phyloP scores from a whole-genome alignment of 2,888 invertebrate species.

The Mimumesa dahlbomi region DNA sequence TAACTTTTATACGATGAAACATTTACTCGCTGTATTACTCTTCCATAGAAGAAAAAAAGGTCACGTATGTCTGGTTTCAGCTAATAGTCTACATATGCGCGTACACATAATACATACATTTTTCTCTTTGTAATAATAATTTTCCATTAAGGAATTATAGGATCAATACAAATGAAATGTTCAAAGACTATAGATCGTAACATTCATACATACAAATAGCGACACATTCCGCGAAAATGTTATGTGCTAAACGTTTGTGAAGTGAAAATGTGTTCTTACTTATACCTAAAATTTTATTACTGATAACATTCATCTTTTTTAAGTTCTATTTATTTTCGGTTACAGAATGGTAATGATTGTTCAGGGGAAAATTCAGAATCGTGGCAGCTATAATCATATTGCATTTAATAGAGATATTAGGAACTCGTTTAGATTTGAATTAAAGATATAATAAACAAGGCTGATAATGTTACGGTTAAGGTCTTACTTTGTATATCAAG shows the following conservation, averaged over 20 bases:
- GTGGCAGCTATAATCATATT: conserved; percentile 32
- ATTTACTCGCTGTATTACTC: conserved; percentile 25
- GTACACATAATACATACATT: conserved; percentile 26
- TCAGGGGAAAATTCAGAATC: not conserved
- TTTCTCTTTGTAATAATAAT: conserved; percentile 22
- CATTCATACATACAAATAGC: conserved; percentile 23
- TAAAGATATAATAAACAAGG: not conserved
- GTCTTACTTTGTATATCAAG: not conserved
- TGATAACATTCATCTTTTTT: not conserved
- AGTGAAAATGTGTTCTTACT: not conserved
- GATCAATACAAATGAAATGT: conserved; percentile 16
- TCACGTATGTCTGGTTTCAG: conserved; percentile 29
- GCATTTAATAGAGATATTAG: conserved; percentile 33
- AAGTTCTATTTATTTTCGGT: not conserved
- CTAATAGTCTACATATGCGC: not conserved
- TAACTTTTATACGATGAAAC: conserved; percentile 23
- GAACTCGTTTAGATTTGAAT: not conserved
- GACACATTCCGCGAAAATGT: conserved; percentile 32
- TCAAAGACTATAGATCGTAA: conserved; percentile 6
- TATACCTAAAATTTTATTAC: not conserved
- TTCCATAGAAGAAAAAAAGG: conserved; percentile 8
- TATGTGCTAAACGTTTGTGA: conserved; percentile 10
- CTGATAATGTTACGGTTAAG: conserved; percentile 16
- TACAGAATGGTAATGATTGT: not conserved
- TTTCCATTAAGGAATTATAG: conserved; percentile 24